phyloP scores from a whole-genome alignment of 1,140 invertebrate genomes.

The Caenorhabditis briggsae region DNA sequence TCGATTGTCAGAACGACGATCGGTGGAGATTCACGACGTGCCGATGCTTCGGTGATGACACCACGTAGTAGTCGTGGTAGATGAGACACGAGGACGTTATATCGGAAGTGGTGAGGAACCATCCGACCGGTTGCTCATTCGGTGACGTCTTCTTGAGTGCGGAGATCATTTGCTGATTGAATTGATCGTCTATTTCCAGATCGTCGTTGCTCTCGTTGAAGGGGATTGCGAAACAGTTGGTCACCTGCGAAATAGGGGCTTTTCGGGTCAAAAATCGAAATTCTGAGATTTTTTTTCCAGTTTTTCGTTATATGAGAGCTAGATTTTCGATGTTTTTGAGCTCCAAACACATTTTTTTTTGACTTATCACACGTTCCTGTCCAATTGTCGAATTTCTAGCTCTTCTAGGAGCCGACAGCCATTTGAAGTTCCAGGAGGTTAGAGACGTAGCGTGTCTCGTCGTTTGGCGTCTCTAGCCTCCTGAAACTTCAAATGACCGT shows the following conservation, averaged over 20 bases:
- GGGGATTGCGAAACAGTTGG: constrained; percentile 77
- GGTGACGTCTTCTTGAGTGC: constrained; percentile 71
- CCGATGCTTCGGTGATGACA: constrained; percentile 65
- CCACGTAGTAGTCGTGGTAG: constrained; percentile 75
- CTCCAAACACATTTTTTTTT: no score
- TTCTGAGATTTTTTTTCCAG: no score
- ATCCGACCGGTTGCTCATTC: constrained; percentile 75
- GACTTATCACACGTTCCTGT: no score
- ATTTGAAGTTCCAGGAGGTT: no score
- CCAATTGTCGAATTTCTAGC: no score
- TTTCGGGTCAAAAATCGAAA: not conserved
- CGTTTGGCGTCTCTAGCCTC: no score
- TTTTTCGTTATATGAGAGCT: no score
- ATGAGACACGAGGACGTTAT: constrained; percentile 68
- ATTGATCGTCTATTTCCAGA: constrained; percentile 74
- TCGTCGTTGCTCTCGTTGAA: constrained; percentile 72
- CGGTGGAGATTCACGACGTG: constrained; percentile 68
- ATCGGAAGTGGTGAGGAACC: constrained; percentile 74
- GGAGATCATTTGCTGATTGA: constrained; percentile 73
- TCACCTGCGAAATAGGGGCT: constrained; percentile 62
- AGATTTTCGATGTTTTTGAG: no score
- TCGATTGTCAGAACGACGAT: constrained; percentile 74
- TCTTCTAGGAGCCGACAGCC: no score
- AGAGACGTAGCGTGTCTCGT: no score
- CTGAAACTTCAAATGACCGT: no score